Evolutionary conservation across 2,797 vertebrate genomes (phyloP), one percentile per base, ranked within the genome.

Genomic region (Cryptoblepharus egeriae): DNA sequence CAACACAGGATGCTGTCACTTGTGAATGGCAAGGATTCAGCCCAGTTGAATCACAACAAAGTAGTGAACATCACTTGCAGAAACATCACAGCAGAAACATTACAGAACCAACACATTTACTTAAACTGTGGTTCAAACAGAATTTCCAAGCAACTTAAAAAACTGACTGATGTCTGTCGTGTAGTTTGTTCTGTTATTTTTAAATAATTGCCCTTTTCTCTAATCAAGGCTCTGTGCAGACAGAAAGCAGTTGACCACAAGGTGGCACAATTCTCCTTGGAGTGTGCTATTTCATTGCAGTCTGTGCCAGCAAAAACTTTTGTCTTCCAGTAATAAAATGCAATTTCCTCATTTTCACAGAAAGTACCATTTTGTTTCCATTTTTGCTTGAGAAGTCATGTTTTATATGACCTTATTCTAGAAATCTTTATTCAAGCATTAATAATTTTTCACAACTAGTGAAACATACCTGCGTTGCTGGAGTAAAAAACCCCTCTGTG

Each of bases 241-340:
- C 75, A 73, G 4, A 69, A 84, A 84, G 65, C 74, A 72, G 77
- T 16, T 87, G 88, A 79, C 88, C 93, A 92, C 87, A 82, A 88
- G 91, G 80, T 92, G 88, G 89, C 89, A 85, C 77, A 89, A 57
- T 81, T 93, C 6, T 81, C 84, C 85, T 87, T 69, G 55, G 28
- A 86, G 89, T 90, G 81, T 61, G 20, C 76, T 60, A 58, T 79
- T 28, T 3, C 20, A 63, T 5, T 24, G 58, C 80, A 77, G 75
- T 75, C 28, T 0, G 3, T 70, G 0, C 26, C 18, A 74, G 30
- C 32, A 49, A 79, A 71, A 52, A 80, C 58, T 16, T 22, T 61
- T 57, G 39, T 89, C 64, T 63, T 57, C 81, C 67, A 68, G 77
- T 77, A 79, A 82, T 30, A 75, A 88, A 88, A 49, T 3, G 26